A percentile compares a stretch with the other conserved stretches of the same genome.
Conservation (phyloP, 1,140 invertebrate species). For the Bombus fervidus region DNA sequence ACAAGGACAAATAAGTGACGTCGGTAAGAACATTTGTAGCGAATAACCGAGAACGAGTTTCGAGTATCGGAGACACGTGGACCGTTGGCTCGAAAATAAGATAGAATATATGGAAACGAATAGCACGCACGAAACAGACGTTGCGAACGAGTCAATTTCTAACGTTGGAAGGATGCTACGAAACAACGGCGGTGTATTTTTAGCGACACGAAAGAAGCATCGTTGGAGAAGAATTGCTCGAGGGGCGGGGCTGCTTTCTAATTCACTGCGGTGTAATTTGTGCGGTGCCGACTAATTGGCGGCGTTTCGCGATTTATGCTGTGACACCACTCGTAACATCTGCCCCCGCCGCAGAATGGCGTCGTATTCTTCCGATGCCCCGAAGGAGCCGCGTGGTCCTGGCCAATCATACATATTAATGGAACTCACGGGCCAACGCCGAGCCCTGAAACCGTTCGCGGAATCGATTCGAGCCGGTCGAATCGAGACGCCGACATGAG, state of each 20-base stretch:
- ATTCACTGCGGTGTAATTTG: slow-evolving; percentile 69
- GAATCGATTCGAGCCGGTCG: slow-evolving; percentile 43
- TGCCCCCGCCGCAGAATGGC: slow-evolving; percentile 50
- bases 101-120: too few species aligned
- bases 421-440: slow-evolving; percentile 60
- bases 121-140: too few species aligned
- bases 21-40: too few species aligned
- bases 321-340: slow-evolving; percentile 71
- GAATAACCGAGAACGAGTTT: too few species aligned
- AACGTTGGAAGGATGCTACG: neutral
- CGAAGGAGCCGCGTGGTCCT: slow-evolving; percentile 67
- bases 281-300: slow-evolving; percentile 71
- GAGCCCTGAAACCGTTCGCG: slow-evolving; percentile 59
- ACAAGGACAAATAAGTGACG: too few species aligned
- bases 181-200: slow-evolving; percentile 5
- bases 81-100: too few species aligned
- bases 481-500: neutral
- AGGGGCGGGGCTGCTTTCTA: slow-evolving; percentile 54
- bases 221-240: slow-evolving; percentile 5
- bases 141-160: neutral
- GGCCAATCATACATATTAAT: slow-evolving; percentile 79
- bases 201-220: neutral
- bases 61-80: too few species aligned
- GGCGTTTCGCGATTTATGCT: slow-evolving; percentile 70
- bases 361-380: slow-evolving; percentile 58